Evolutionary conservation across 2,888 invertebrate genomes (phyloP).

Genomic region (Brachypalpus laphriformis): DNA sequence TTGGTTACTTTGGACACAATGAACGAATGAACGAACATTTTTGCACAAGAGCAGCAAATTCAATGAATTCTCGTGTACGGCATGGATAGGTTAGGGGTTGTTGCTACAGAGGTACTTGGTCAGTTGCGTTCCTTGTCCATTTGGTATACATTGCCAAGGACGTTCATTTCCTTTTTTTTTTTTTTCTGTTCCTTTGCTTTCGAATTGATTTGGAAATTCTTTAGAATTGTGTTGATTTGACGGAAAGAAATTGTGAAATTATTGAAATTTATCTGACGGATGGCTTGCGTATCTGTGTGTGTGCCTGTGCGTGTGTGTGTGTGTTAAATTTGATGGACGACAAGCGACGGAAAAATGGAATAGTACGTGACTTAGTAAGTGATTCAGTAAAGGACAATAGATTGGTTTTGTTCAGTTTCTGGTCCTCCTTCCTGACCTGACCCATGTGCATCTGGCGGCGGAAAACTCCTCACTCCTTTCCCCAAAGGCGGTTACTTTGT

Average conservation of each 20-base stretch:
- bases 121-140: conserved; percentile 57
- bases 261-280: neutral
- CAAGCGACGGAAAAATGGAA: too few relatives aligned
- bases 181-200: neutral
- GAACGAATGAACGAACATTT: conserved; percentile 33
- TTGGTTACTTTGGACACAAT: conserved; percentile 36
- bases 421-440: too few relatives aligned
- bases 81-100: conserved; percentile 51
- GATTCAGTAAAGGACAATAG: too few relatives aligned
- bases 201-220: neutral
- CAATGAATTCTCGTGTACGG: conserved; percentile 40
- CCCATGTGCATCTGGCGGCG: too few relatives aligned
- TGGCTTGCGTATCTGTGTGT: too few relatives aligned
- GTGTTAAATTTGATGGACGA: too few relatives aligned
- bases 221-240: neutral
- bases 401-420: too few relatives aligned
- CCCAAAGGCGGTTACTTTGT: too few relatives aligned
- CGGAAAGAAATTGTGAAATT: neutral
- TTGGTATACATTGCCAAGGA: conserved; percentile 51
- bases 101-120: conserved; percentile 59
- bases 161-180: conserved; percentile 3
- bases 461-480: too few relatives aligned
- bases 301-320: too few relatives aligned
- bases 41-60: conserved; percentile 51
- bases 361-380: too few relatives aligned